Evolutionary conservation across 2,888 invertebrate genomes (phyloP), one percentile per base, ranked within the genome.

Genomic region (Nemotelus pantherinus): DNA sequence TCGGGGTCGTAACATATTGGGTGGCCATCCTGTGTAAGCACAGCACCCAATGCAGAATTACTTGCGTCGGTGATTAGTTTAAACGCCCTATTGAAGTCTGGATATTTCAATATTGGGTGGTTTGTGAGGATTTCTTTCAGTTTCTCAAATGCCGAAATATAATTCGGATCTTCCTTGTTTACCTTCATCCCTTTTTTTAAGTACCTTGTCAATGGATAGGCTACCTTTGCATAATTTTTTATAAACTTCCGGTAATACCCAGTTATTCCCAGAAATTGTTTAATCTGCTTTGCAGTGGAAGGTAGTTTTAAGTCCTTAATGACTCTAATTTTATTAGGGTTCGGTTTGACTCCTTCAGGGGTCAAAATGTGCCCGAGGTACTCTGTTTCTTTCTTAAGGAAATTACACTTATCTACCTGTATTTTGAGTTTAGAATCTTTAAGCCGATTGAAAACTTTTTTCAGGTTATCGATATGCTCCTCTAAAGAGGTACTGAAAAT

Each of bases 201-300:
- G 53, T 57, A 80, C 47, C 70, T 70, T 5, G 76, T 77, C 41
- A 80, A 74, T 3, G 80, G 76, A 9, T 76, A 76, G 3, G 81
- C 79, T 43, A 80, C 74, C 57, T 79, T 80, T 5, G 80, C 77
- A 58, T 80, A 81, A 63, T 81, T 79, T 63, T 74, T 78, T 10
- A 81, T 79, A 58, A 82, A 82, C 77, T 82, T 81, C 7, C 82
- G 77, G 70, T 83, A 82, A 43, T 81, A 83, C 0, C 81, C 81
- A 2, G 81, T 79, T 2, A 81, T 75, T n/a, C 82, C 80, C 39
- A 82, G 64, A 77, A 82, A 82, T 0, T 78, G 70, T 79, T 81
- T 80, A 9, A 82, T 77, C 65, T 80, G 78, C 58, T 81, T 81
- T 41, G 68, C 43, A 3, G 78, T 81, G 45, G 72, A 78, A 6